A percentile compares a stretch with the other conserved stretches of the same genome.
phyloP scores from a whole-genome alignment of 2,888 invertebrate species.

The Lithodes maja region DNA sequence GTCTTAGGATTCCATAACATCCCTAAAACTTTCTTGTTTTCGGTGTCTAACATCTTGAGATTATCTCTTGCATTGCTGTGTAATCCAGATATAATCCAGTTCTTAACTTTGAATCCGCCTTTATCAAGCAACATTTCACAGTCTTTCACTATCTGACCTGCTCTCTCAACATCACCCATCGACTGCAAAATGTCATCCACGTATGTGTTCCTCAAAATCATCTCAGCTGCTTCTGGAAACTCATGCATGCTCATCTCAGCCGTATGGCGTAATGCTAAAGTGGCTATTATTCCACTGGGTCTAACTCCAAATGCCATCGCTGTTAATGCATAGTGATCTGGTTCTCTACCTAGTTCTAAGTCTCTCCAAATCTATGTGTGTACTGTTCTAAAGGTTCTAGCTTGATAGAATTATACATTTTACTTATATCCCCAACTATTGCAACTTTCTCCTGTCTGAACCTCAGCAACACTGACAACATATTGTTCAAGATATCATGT shows the following conservation, averaged over 20 bases:
- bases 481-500: slow-evolving; percentile 25
- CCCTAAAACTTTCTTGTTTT: slow-evolving; percentile 39
- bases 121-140: background rate
- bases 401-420: slow-evolving; percentile 36
- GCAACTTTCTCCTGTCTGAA: slow-evolving; percentile 32
- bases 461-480: slow-evolving; percentile 31
- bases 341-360: background rate
- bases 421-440: slow-evolving; percentile 26
- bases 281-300: slow-evolving; percentile 33
- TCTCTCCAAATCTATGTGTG: slow-evolving; percentile 47
- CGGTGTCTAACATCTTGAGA: background rate
- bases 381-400: slow-evolving; percentile 12
- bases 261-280: slow-evolving; percentile 7
- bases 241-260: slow-evolving; percentile 15
- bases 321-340: slow-evolving; percentile 44
- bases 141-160: background rate
- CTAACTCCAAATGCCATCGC: slow-evolving; percentile 43
- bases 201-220: slow-evolving; percentile 17
- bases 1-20: slow-evolving; percentile 30
- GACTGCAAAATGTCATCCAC: slow-evolving; percentile 38
- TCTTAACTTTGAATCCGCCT: slow-evolving; percentile 33
- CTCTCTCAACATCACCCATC: background rate
- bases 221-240: slow-evolving; percentile 4
- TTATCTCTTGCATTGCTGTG: background rate
- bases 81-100: slow-evolving; percentile 42